Base-by-base conservation (phyloP, 2,888 invertebrate genomes). In the Rugalucina vietnamica region DNA sequence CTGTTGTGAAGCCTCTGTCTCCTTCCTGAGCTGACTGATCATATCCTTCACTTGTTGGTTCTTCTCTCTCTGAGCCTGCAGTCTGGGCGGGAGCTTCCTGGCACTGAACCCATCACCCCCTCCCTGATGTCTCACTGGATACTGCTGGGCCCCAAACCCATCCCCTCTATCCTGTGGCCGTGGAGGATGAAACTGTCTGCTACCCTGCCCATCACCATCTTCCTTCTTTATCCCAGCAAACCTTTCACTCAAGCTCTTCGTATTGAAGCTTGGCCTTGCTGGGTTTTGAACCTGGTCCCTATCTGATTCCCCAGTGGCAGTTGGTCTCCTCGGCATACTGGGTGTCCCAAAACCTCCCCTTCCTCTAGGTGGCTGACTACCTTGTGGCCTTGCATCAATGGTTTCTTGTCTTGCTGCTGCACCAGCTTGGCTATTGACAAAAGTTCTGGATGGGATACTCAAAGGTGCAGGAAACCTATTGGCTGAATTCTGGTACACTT, bases 1-100 rank as follows among this genome's bases (percentile, higher is more conserved):
- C 65, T 65, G 65, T 65, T 34, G 65, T 4, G 32, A 34, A 18
- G 27, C 65, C 18, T 65, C 65, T 65, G 65, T 65, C 1, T 72
- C 72, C 21, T 49, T 39, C 72, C 43, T 39, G n/a, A 72, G 39
- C 14, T 72, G 39, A 27, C n/a, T 72, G 72, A 72, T 72, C 72
- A 72, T 72, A 21, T 72, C 72, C 43, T 49, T 72, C 39, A 72
- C 72, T 14, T 39, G 43, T 29, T 72, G 72, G 12, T 39, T 72
- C 72, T 72, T 39, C 29, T 72, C 72, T 27, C 72, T 24, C 72
- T 72, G 39, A 3, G 72, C 72, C 43, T 72, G 72, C 14, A 72
- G 72, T 43, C 72, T 24, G 1, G 72, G 72, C 8, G 72, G 72
- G 1, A 72, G 72, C 43, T 72, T 72, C 43, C 72, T 39, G 24